A percentile compares a stretch with the other conserved stretches of the same genome.
Conservation (phyloP, 2,113 vertebrate species). For the Balaenoptera acutorostrata region DNA sequence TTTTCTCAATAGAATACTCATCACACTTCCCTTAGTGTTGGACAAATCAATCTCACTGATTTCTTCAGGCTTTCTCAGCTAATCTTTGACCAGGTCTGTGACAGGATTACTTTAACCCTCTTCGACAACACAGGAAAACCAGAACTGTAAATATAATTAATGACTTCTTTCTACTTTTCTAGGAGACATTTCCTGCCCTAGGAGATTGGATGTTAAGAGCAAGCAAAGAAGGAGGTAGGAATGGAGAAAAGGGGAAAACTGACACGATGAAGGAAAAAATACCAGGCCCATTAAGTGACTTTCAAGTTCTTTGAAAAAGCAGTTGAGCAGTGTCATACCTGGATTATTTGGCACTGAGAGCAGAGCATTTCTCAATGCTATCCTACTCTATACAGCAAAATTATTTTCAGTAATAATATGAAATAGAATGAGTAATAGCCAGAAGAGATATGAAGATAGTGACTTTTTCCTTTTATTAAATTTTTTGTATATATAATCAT, state of each 20-base stretch:
- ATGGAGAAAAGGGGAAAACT: neutral
- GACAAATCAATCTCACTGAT: conserved; percentile 32
- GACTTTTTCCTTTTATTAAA: neutral
- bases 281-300: neutral
- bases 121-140: conserved; percentile 34
- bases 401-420: neutral
- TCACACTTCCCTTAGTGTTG: neutral
- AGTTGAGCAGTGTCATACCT: neutral
- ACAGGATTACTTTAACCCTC: conserved; percentile 1
- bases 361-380: neutral
- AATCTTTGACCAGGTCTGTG: conserved; percentile 20
- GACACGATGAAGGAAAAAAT: neutral
- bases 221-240: neutral
- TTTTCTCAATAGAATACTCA: neutral
- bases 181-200: neutral
- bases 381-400: neutral
- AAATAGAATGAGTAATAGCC: neutral
- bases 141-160: conserved; percentile 44
- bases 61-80: conserved; percentile 20
- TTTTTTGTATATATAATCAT: neutral
- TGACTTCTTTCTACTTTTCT: neutral
- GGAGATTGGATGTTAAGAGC: neutral
- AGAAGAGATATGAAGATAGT: neutral
- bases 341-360: neutral
- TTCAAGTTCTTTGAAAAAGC: neutral